Base-by-base conservation (phyloP, 2,113 vertebrate genomes). In the Fulmarus glacialis region DNA sequence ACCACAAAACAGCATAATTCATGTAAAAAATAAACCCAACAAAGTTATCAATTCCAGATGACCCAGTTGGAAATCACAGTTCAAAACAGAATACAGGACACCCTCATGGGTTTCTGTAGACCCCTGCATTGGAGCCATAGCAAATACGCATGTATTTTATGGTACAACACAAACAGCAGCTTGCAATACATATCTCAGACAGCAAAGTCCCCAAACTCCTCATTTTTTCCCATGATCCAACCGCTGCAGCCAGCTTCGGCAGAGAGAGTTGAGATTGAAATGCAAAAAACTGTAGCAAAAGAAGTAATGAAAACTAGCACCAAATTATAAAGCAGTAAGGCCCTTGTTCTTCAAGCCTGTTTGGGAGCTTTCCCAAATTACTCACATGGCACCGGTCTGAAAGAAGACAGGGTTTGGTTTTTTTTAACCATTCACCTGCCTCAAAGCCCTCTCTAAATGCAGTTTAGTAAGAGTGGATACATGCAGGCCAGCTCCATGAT, bases 101-200 rank as follows among this genome's bases (percentile, higher is more conserved):
- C 14, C 6, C 23, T 66, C n/a, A 55, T 1, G 6, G 30, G 16
- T 82, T 32, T 67, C 45, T 63, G 32, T 13, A 87, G 55, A 86
- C 4, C 9, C 18, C 55, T 62, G 18, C 47, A 47, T 1, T 14
- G 16, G n/a, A 86, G 48, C 32, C 36, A 84, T 7, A 67, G 56
- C 8, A 59, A 83, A 89, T 20, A 47, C 0, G 0, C 10, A 14
- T 0, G 0, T 27, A 12, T 68, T 82, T 85, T 53, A 81, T 4
- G 4, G 66, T 90, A 21, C 32, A 80, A 11, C 42, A 70, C 11
- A 72, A 91, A 55, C 20, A 50, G 34, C 32, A 95, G 22, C 53
- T 77, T 58, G 5, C 85, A 77, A 38, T 36, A 68, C 27, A 75
- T 72, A 70, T 43, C 22, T 79, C 63, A 56, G 42, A 45, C 59